Conservation (phyloP, 2,113 vertebrate species). For the Spea multiplicata region DNA sequence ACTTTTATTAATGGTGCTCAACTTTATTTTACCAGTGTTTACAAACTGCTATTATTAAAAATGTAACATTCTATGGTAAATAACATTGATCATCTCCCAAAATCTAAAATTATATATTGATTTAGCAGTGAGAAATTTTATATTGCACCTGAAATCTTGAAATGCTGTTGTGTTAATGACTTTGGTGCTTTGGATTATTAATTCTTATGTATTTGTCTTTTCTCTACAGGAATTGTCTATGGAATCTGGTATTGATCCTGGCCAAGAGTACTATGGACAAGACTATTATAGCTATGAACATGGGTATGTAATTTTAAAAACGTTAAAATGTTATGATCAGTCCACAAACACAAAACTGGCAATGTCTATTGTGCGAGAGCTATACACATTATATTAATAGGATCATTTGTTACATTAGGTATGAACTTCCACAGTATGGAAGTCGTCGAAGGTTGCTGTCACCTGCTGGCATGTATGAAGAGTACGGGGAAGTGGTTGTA, state of each 20-base stretch:
- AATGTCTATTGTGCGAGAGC: too few species aligned
- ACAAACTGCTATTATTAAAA: too few species aligned
- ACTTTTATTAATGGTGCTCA: too few species aligned
- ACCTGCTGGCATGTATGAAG: conserved; percentile 85
- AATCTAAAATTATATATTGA: too few species aligned
- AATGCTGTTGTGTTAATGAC: too few species aligned
- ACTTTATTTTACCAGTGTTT: too few species aligned
- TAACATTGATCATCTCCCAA: too few species aligned
- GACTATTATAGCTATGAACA: conserved; percentile 97
- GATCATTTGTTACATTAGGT: conserved; percentile 68
- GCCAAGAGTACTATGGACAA: conserved; percentile 86
- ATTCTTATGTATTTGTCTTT: conserved; percentile 39
- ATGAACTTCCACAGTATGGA: conserved; percentile 89
- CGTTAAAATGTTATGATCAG: neutral
- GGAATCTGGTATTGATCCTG: conserved; percentile 94
- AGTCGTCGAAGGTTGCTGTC: conserved; percentile 88
- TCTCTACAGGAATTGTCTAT: conserved; percentile 80
- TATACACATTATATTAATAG: neutral
- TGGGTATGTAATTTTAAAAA: conserved; percentile 72
- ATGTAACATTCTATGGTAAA: too few species aligned
- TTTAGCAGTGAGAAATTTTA: too few species aligned
- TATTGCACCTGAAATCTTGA: too few species aligned
- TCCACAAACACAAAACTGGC: neutral
- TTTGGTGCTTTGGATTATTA: too few species aligned
- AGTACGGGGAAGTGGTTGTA: conserved; percentile 87